These are phyloP conservation scores for Drosophila eohydei DNA, from an alignment of 2,888 invertebrate genomes.

Conservation along the genomic window DNA sequence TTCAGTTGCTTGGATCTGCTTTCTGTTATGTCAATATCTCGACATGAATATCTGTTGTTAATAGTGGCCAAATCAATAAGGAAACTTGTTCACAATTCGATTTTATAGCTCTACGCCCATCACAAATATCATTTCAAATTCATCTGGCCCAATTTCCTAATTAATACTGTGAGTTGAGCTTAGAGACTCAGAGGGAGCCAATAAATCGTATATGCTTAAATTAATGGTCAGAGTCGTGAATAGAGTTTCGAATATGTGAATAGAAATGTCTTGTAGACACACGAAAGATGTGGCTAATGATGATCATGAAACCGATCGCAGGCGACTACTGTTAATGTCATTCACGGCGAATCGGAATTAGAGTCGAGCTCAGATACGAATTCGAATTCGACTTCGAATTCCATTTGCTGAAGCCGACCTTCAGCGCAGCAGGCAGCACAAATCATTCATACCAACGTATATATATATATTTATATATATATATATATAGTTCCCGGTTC, in stretches of 20 bases:
- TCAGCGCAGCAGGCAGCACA: constrained; percentile 45
- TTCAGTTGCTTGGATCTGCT: background rate
- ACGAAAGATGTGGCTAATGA: constrained; percentile 31
- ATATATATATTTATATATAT: background rate
- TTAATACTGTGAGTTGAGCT: background rate
- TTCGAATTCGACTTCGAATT: background rate
- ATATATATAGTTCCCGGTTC: constrained; percentile 4
- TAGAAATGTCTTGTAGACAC: constrained; percentile 18
- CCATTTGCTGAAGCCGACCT: constrained; percentile 33
- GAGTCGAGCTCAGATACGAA: background rate
- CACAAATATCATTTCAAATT: background rate
- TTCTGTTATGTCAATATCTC: constrained; percentile 1
- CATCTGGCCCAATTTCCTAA: background rate
- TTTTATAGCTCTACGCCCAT: background rate
- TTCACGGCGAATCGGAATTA: constrained; percentile 1
- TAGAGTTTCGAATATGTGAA: constrained; percentile 17
- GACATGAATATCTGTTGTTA: constrained; percentile 6
- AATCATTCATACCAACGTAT: background rate
- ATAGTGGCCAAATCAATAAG: background rate
- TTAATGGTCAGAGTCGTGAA: background rate
- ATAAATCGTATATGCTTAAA: constrained; percentile 7
- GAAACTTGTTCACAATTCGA: background rate
- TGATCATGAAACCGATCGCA: constrained; percentile 18
- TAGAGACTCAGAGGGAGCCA: background rate
- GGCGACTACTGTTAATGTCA: constrained; percentile 20